Evolutionary conservation across 2,888 invertebrate genomes (phyloP), one percentile per base, ranked within the genome.

Genomic region (Pristionchus entomophagus): DNA sequence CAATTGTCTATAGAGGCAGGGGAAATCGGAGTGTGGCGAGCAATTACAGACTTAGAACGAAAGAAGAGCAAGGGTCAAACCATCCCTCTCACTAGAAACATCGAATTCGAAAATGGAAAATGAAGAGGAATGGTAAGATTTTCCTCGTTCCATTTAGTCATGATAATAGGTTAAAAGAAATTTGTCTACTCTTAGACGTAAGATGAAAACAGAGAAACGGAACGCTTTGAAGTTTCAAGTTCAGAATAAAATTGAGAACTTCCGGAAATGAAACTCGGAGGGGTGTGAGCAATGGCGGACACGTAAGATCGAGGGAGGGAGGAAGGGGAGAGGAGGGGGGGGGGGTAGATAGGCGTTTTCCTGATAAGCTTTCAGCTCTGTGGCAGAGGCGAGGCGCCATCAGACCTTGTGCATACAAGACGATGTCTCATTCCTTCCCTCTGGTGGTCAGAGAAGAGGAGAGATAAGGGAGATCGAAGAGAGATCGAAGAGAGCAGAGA

Each of bases 281-380:
- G 32, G 65, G 14, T 29, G 65, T 32, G 65, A 35, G 65, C 35
- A 65, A 65, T 65, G 65, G 35, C 35, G 65, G 65, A 65, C 65
- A 65, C 65, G 65, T 65, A 65, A 65, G 65, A 65, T 35, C 35
- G 35, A 59, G 59, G 17, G 65, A 22, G 35, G 35, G 17, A n/a
- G 35, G 35, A 35, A 29, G 29, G 26, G 59, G 59, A 65, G 59
- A 26, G 26, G 59, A 59, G 29, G 26, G 29, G 26, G 29, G 59
- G 29, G 26, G 29, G 26, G 38, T 35, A 0, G 38, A 69, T 22
- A 73, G 73, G 73, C 73, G 73, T 41, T 73, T 35, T 73, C 65
- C 73, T 73, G 73, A 73, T 73, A 73, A 73, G 45, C 38, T 65
- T 65, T 73, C 32, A 65, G 65, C 65, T 35, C 35, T 5, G 41